Evolutionary conservation across 1,140 invertebrate genomes (phyloP), one percentile per base, ranked within the genome.

Genomic region (Tetranychus urticae): DNA sequence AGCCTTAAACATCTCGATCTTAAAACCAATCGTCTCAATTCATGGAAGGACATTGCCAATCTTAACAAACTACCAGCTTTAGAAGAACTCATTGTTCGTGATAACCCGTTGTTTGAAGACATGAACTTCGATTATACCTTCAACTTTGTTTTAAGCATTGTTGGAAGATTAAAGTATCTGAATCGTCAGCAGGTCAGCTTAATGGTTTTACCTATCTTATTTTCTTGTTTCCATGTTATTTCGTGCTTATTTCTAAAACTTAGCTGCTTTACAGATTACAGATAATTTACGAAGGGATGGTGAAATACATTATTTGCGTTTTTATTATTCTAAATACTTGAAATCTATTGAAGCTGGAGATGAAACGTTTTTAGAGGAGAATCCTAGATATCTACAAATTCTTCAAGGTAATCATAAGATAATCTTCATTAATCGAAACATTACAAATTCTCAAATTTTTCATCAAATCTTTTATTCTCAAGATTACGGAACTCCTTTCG

Each of bases 41-140:
- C 78, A 83, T 87, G 84, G 84, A 70, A 76, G 64, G 82, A 81
- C 10, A 72, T 93, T 23, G 83, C 82, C 68, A 85, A 91, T 75
- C 71, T 92, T 62, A 81, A 88, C 68, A 89, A 88, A 71, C 69
- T 92, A 35, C 72, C 74, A 33, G 72, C 72, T 48, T 73, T 93
- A 33, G 77, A 78, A 65, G 82, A 83, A 62, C 70, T 92, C 5
- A 81, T 80, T 67, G 78, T 87, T 64, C 72, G 78, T 36, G 77
- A 79, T 67, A 87, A 87, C 74, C 84, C 85, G 2, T 68, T 87
- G 13, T 62, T 37, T 36, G 61, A 62, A 45, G 50, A 31, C 6
- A 50, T 59, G 10, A 13, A 55, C 23, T 59, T 59, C 47, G 36
- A 59, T 36, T 35, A 35, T 34, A 54, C 46, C 54, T 62, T 59